Evolutionary conservation across 1,140 invertebrate genomes (phyloP).

Genomic region (Caerostris extrusa): DNA sequence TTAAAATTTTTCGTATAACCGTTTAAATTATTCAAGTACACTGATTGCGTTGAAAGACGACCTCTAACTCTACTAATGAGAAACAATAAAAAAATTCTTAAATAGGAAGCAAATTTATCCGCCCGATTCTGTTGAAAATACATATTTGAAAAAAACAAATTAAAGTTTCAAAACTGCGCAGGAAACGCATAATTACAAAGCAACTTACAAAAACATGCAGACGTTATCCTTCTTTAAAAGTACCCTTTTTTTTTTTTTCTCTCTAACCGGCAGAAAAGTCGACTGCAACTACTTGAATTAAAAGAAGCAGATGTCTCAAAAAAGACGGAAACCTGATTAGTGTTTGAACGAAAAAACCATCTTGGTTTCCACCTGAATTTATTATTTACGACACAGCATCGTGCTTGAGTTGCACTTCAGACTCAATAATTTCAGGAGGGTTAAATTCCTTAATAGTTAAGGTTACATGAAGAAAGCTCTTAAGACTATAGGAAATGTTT

Average conservation of each 20-base stretch:
- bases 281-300: constrained; percentile 14
- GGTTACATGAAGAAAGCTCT: background rate
- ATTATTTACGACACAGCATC: constrained; percentile 25
- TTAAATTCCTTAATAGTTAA: constrained; percentile 38
- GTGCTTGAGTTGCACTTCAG: background rate
- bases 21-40: too few species aligned
- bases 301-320: constrained; percentile 15
- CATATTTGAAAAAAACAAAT: too few species aligned
- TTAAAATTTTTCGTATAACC: too few species aligned
- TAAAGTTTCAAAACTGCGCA: background rate
- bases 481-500: background rate
- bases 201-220: background rate
- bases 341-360: background rate
- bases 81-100: too few species aligned
- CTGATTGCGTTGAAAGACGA: too few species aligned
- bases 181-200: constrained; percentile 20
- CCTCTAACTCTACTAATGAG: too few species aligned
- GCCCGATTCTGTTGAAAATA: too few species aligned
- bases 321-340: constrained; percentile 39
- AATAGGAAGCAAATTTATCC: too few species aligned
- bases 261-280: background rate
- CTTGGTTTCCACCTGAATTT: constrained; percentile 20
- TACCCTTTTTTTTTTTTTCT: background rate
- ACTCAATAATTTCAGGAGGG: background rate
- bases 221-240: constrained; percentile 29